Evolutionary conservation across 2,888 invertebrate genomes (phyloP).

Genomic region (Drosophila fulvimacula): DNA sequence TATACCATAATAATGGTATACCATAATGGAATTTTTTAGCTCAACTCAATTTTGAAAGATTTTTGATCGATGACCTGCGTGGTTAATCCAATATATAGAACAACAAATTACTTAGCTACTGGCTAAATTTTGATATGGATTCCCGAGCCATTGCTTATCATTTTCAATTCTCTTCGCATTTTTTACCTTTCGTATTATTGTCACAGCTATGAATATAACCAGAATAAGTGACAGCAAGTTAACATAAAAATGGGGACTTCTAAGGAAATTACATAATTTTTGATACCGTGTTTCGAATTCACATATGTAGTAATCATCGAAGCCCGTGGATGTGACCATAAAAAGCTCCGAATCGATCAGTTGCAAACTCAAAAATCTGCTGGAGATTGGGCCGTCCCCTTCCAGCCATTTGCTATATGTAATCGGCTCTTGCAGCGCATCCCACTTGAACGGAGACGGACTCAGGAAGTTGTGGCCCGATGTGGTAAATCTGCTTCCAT

Average conservation of each 20-base stretch:
- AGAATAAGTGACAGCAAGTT: not conserved
- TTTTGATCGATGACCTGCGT: too few species aligned
- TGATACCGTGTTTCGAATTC: constrained; percentile 11
- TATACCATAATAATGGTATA: too few species aligned
- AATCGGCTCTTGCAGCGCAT: not conserved
- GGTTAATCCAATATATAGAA: too few species aligned
- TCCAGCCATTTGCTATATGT: constrained; percentile 43
- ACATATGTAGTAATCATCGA: constrained; percentile 54
- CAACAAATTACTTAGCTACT: too few species aligned
- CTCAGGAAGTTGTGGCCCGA: constrained; percentile 44
- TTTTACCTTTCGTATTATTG: not conserved
- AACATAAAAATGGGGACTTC: not conserved
- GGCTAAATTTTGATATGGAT: too few species aligned
- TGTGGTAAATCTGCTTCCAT: constrained; percentile 55
- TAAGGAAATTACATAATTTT: not conserved
- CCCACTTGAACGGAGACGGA: constrained; percentile 34
- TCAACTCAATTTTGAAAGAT: too few species aligned
- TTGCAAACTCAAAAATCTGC: constrained; percentile 37
- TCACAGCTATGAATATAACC: not conserved
- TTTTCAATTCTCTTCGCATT: not conserved
- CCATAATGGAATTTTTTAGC: too few species aligned
- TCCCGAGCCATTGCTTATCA: too few species aligned
- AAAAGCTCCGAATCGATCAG: constrained; percentile 32
- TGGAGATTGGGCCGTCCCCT: not conserved
- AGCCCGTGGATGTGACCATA: constrained; percentile 36